These are phyloP conservation scores for Zosterops japonicus DNA, from an alignment of 2,113 vertebrate genomes.

Conservation along the genomic window DNA sequence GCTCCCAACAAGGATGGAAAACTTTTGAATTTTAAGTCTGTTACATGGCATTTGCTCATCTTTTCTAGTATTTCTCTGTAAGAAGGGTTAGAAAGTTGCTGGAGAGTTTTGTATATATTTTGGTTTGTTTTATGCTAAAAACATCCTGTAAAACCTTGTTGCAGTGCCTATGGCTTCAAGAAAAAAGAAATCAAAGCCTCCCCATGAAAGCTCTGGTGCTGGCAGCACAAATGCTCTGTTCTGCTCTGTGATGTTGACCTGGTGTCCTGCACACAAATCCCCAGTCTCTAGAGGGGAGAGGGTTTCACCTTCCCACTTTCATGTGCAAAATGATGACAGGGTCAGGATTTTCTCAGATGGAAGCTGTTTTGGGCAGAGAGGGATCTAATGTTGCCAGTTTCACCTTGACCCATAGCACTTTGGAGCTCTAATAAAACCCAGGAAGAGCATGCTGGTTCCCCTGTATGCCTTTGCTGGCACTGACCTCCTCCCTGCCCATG, in stretches of 20 bases:
- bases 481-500: not conserved
- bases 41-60: not conserved
- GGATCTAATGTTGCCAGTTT: not conserved
- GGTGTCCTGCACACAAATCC: not conserved
- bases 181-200: slow-evolving; percentile 7
- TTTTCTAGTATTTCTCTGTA: not conserved
- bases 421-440: not conserved
- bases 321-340: not conserved
- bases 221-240: not conserved
- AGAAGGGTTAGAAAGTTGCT: not conserved
- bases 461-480: not conserved
- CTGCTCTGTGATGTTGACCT: not conserved
- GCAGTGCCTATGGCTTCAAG: not conserved
- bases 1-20: not conserved
- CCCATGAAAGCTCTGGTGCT: not conserved
- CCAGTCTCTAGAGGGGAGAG: not conserved
- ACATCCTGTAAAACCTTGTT: not conserved
- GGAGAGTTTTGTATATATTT: not conserved
- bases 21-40: not conserved
- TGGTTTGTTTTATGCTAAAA: not conserved
- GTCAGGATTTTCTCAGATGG: not conserved
- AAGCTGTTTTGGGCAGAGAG: not conserved
- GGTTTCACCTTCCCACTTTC: not conserved
- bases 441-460: rapidly evolving
- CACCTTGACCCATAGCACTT: not conserved